These are phyloP conservation scores for Caenorhabditis afra DNA, from an alignment of 2,888 invertebrate genomes.

Conservation along the genomic window DNA sequence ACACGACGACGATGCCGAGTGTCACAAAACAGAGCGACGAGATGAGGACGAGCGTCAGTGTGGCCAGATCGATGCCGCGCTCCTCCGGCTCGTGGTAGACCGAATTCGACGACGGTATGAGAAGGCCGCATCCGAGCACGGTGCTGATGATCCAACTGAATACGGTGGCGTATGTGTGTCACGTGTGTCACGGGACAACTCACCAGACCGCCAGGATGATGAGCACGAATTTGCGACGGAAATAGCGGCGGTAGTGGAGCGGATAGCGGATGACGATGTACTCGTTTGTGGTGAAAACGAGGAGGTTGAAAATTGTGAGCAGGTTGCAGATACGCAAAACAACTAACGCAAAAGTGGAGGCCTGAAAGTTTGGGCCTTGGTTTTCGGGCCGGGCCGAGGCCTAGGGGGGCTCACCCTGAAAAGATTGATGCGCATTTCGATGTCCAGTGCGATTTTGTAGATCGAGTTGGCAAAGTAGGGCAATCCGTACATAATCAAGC, in stretches of 20 bases:
- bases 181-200: no score
- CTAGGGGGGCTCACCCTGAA: constrained; percentile 46
- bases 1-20: constrained; percentile 77
- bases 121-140: constrained; percentile 73
- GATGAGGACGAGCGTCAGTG: constrained; percentile 67
- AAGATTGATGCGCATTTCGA: constrained; percentile 50
- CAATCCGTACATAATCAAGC: constrained; percentile 72
- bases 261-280: constrained; percentile 79
- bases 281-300: constrained; percentile 80
- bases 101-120: constrained; percentile 57
- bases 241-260: constrained; percentile 79
- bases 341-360: constrained; percentile 74
- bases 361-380: constrained; percentile 54
- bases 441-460: constrained; percentile 54
- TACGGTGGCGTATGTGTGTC: no score
- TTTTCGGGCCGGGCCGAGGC: background rate
- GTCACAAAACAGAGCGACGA: constrained; percentile 78
- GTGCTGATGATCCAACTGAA: constrained; percentile 77
- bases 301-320: constrained; percentile 80
- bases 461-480: constrained; percentile 63
- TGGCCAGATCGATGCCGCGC: constrained; percentile 63
- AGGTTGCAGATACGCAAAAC: constrained; percentile 78
- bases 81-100: constrained; percentile 19
- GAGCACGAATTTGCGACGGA: constrained; percentile 74
- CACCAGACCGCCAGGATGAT: constrained; percentile 74